Evolutionary conservation across 2,797 vertebrate genomes (phyloP).

Genomic region (Amniataba percoides): DNA sequence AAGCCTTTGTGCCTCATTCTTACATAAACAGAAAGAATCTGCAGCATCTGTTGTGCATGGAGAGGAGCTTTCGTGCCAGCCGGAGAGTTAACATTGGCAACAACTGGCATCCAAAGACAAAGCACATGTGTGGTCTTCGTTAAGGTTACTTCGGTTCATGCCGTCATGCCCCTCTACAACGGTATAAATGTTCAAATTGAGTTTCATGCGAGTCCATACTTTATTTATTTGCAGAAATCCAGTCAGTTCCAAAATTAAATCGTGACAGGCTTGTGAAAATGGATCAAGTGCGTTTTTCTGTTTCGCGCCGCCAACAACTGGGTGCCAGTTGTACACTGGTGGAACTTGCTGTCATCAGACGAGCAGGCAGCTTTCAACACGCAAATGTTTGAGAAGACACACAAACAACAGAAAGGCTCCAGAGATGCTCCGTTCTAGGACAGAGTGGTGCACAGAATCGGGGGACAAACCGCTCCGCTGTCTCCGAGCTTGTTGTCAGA

Average conservation of each 20-base stretch:
- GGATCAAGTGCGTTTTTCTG: conserved; percentile 29
- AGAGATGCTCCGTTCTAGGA: conserved; percentile 53
- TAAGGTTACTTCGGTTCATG: conserved; percentile 38
- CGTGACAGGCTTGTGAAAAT: conserved; percentile 31
- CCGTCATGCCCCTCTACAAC: neutral
- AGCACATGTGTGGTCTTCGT: conserved; percentile 61
- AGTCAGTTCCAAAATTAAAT: conserved; percentile 26
- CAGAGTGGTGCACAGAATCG: conserved; percentile 3
- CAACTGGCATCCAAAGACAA: conserved; percentile 27
- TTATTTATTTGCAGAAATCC: conserved; percentile 8
- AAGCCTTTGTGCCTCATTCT: conserved; percentile 50
- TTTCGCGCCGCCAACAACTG: conserved; percentile 10
- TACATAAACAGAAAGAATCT: conserved; percentile 62
- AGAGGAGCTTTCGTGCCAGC: conserved; percentile 41
- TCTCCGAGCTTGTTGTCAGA: conserved; percentile 44
- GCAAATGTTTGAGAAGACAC: conserved; percentile 32
- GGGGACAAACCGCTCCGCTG: conserved; percentile 23
- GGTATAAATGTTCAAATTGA: conserved; percentile 13
- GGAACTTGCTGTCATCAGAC: conserved; percentile 43
- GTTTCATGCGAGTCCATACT: neutral
- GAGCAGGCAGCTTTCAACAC: conserved; percentile 37
- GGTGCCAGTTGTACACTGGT: conserved; percentile 39
- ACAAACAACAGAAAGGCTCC: conserved; percentile 10
- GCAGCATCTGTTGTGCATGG: conserved; percentile 55
- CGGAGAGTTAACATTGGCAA: conserved; percentile 57